Base-by-base conservation (phyloP, 2,113 vertebrate genomes). In the Hippolais icterina region DNA sequence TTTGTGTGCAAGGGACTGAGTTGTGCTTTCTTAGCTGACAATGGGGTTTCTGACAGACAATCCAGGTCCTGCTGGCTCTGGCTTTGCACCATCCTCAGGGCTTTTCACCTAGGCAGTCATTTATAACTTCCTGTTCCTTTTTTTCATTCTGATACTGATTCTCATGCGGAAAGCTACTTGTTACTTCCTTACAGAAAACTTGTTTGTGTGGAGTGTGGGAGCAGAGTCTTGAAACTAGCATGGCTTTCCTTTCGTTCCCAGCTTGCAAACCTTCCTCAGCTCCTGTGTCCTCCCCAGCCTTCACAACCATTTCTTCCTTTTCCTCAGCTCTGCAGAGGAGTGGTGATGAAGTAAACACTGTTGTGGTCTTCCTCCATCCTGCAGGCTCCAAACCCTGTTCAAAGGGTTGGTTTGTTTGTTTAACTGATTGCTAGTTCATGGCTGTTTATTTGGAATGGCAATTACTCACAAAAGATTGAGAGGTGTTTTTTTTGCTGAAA, bases 361-460 rank as follows among this genome's bases (percentile, higher is more conserved):
- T 9, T 29, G 29, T 71, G 70, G 19, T 79, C 49, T 25, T 61
- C 41, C 53, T 90, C 56, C n/a, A 23, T 39, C 70, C 44, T 63
- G 6, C 47, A 1, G 5, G 6, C 68, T 56, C 69, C 91, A 91
- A 56, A 68, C 66, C 47, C 41, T 5, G 5, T 56, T 90, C 75
- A 71, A 37, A 92, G 75, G 59, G 10, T 44, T 81, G 35, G 21
- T 27, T 77, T 29, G 63, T 83, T 95, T 70, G 72, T 81, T 81
- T 70, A 81, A 53, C 64, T 87, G 41, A 50, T 64, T 37, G 66
- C 14, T 46, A 76, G 59, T 61, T 96, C 70, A 20, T 65, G 74
- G 59, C 52, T 91, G 47, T 91, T 95, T 94, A 56, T 83, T 95
- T 81, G 69, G 82, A 70, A 65, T 79, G 65, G 90, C 83, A 90